Base-by-base conservation (phyloP, 2,888 invertebrate species). In the Euphydryas editha region DNA sequence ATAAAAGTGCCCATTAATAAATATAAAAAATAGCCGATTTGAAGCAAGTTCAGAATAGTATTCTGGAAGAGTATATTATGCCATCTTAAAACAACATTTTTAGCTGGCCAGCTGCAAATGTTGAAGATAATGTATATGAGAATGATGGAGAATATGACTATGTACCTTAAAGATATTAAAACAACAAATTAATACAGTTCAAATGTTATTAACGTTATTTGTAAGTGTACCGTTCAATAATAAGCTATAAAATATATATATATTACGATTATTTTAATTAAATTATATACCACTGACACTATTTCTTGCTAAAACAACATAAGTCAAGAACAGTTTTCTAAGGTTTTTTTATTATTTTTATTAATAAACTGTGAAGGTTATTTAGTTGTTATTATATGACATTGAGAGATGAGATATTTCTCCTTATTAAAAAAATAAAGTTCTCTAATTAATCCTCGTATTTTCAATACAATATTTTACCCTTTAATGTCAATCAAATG, bases 51-150 rank as follows among this genome's bases (percentile, higher is more conserved):
- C 30, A 69, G 24, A 17, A 66, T 66, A 66, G 59, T 63, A 69
- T 58, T 63, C 66, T 58, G 63, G 64, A 71, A 67, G 66, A 71
- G 62, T 64, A 60, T 62, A 66, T 67, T 62, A 66, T 67, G 68
- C 64, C 59, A 64, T 68, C 68, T 68, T 66, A 68, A 59, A 65
- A 67, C 57, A 69, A 67, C 55, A 69, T 69, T 72, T 68, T 64
- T 64, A 66, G 66, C 57, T 68, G 66, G 54, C 65, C 65, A 72
- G 63, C 1, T 39, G 39, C 39, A 39, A 66, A 59, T 68, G 56
- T 68, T 68, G 66, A 67, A 71, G 37, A 66, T 67, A 67, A 71
- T 69, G 59, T 56, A 69, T 42, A 56, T 65, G 55, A 39, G 21
- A 57, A 69, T 60, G 65, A 60, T 68, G 65, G 61, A 60, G 66